Evolutionary conservation across 2,888 invertebrate genomes (phyloP), one percentile per base, ranked within the genome.

Genomic region (Bombylius major): DNA sequence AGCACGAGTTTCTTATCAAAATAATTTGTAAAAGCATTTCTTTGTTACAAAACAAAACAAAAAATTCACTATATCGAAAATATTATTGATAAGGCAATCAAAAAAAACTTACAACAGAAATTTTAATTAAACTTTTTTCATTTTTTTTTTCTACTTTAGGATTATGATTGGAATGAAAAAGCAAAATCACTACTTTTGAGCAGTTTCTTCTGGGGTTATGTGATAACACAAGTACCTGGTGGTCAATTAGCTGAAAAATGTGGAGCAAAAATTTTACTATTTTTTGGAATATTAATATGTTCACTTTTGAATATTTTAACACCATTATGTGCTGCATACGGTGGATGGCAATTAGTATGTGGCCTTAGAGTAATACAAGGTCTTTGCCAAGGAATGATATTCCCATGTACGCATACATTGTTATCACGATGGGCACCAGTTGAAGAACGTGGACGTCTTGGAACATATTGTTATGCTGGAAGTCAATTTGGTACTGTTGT

Each of bases 401-500:
- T 83, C 62, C 86, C 86, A 1, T 80, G 81, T 51, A 71, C 83
- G 0, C 86, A 85, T 61, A 82, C 82, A 0, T 70, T 85, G 0
- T 66, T 86, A n/a, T 82, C 86, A 0, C 82, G 82, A 64, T 87
- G 86, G 86, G 67, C 81, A 1, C 88, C 89, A 0, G 74, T 78
- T 0, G 70, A 76, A 1, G 89, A 90, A 66, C 77, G 89, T 54
- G 83, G 85, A 23, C 75, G 83, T 51, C 72, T 57, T 8, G 82
- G 82, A 55, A 82, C 84, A 55, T 81, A 81, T 51, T 79, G 82
- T 7, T 84, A 84, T 67, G 77, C 83, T 51, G 90, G 90, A 51
- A 82, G 82, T 11, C 87, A 87, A 67, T 78, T 89, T 12, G 92
- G 92, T 8, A 88, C 88, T 11, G 85, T 89, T 0, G 67, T 89